A percentile compares a stretch with the other conserved stretches of the same genome.
Conservation (phyloP, 2,888 invertebrate species). For the Pantelozetes paolii region DNA sequence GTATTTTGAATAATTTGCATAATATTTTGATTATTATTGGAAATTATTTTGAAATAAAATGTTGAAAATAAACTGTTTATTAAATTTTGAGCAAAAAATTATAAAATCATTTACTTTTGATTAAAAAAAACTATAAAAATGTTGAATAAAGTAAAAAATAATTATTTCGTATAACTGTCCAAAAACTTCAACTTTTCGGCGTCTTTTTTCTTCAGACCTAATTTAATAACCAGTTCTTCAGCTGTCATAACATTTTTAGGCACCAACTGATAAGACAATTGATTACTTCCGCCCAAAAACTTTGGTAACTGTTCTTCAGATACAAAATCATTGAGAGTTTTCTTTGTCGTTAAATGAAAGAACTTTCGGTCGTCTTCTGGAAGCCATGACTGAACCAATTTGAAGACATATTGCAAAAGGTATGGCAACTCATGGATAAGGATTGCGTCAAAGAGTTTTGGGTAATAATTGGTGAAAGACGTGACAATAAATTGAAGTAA, state of each 20-base stretch:
- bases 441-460: constrained; percentile 40
- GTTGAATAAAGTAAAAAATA: no score
- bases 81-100: no score
- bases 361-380: constrained; percentile 41
- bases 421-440: constrained; percentile 39
- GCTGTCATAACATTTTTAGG: constrained; percentile 31
- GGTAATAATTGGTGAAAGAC: constrained; percentile 40
- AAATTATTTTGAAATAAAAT: no score
- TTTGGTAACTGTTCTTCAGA: constrained; percentile 25
- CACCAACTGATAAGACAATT: background rate
- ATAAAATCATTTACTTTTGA: no score
- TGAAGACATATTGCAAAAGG: constrained; percentile 38
- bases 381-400: constrained; percentile 41
- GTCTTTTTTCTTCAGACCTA: constrained; percentile 23
- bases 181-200: constrained; percentile 28
- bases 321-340: constrained; percentile 32
- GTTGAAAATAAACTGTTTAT: no score
- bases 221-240: constrained; percentile 11
- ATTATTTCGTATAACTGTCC: constrained; percentile 33
- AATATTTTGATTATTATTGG: no score
- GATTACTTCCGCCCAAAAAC: constrained; percentile 33
- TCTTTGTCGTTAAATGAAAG: constrained; percentile 38
- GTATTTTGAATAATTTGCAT: background rate
- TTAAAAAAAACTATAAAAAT: no score
- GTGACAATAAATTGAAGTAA: constrained; percentile 40